Evolutionary conservation across 2,797 vertebrate genomes (phyloP).

Genomic region (Alexandromys oeconomus): DNA sequence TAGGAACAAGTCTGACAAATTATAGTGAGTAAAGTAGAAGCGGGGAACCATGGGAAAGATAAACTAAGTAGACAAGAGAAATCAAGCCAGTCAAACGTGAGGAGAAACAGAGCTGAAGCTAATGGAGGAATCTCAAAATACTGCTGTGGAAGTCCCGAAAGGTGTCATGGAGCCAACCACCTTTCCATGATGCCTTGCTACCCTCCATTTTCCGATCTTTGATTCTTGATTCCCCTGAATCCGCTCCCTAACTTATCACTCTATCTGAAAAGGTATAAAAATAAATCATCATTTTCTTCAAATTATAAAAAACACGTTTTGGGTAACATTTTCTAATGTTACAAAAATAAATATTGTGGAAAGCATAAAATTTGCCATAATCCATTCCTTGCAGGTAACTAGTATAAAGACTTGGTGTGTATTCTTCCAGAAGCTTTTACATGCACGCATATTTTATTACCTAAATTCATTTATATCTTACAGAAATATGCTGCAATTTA

Average conservation of each 20-base stretch:
- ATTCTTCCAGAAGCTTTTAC: not conserved
- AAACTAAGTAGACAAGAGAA: not conserved
- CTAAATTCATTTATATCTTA: not conserved
- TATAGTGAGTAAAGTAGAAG: conserved; percentile 30
- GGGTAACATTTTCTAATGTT: not conserved
- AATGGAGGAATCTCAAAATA: not conserved
- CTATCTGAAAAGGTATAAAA: not conserved
- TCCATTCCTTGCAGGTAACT: not conserved
- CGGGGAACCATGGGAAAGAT: conserved; percentile 24
- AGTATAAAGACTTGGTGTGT: not conserved
- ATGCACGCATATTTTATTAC: not conserved
- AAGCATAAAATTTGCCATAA: not conserved
- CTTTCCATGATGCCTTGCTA: not conserved
- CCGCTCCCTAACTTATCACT: not conserved
- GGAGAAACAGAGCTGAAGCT: not conserved
- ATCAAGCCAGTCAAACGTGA: not conserved
- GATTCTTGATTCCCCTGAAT: not conserved
- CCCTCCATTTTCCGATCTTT: not conserved
- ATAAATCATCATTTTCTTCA: not conserved
- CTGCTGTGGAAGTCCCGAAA: not conserved
- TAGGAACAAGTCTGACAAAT: conserved; percentile 4
- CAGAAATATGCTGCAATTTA: not conserved
- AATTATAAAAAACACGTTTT: not conserved
- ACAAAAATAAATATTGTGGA: not conserved
- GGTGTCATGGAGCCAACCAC: not conserved